Evolutionary conservation across 2,888 invertebrate genomes (phyloP), one percentile per base, ranked within the genome.

Genomic region (Morinoia aosen): DNA sequence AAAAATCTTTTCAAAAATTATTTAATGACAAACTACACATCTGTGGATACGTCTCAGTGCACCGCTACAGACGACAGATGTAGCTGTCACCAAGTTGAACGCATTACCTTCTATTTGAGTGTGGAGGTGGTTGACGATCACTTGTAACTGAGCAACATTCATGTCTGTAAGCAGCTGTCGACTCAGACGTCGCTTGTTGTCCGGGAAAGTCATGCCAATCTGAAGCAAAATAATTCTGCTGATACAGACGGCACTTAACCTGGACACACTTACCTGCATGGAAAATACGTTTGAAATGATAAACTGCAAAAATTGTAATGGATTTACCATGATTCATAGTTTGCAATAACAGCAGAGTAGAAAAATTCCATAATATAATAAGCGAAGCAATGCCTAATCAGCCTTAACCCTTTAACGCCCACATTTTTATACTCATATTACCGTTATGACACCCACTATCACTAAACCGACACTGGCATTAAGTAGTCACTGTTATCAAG

Each of bases 121-220:
- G 97, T 99, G 99, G 96, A 99, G 98, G 97, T 99, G 99, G 97
- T 99, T 99, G 96, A 99, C 99, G 97, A 99, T 98, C 96, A 99
- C 98, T 98, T 99, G 98, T 96, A 99, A 97, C 97, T 99, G 99
- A 88, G 99, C 98, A 96, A 99, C 98, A 97, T 99, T 99, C 98
- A 99, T 98, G 97, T 99, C 99, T 57, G 98, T 98, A 97, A 99
- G 98, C 97, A 99, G 98, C 97, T 98, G 98, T 61, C 99, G 98
- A 25, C 98, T 98, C 95, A 99, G 97, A 94, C 99, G 98, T 96
- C 98, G 98, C 97, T 98, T 98, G 97, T 98, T 98, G 97, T 98
- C 98, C 58, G 98, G 98, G 97, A 99, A 98, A 96, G 98, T 98
- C 96, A 98, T 98, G 96, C 98, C 98, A 96, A 99, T 98, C 98